phyloP scores from a whole-genome alignment of 2,797 vertebrate genomes.

The Harpagifer antarcticus region DNA sequence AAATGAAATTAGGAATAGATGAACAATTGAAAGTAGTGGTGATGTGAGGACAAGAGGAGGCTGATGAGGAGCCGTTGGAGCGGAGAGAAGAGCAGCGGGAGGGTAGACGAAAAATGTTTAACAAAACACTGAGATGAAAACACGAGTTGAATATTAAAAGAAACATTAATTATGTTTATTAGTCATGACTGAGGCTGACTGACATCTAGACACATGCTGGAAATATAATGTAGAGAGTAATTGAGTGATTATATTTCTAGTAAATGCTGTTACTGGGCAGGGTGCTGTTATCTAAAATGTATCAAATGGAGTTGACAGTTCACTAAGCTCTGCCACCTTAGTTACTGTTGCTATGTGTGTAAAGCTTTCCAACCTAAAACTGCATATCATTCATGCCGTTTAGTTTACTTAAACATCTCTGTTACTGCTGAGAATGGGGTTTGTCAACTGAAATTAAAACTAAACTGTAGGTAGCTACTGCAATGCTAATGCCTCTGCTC shows the following conservation, averaged over 20 bases:
- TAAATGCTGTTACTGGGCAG: too few relatives aligned
- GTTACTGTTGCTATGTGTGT: too few relatives aligned
- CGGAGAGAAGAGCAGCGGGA: constrained; percentile 22
- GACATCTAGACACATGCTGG: not conserved
- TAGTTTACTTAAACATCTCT: too few relatives aligned
- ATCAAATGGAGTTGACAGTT: too few relatives aligned
- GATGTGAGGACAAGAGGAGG: constrained; percentile 32
- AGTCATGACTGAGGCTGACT: not conserved
- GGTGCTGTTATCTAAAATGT: too few relatives aligned
- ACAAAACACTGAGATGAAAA: constrained; percentile 25
- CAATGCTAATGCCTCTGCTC: too few relatives aligned
- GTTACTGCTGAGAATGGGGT: too few relatives aligned
- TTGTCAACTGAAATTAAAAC: too few relatives aligned
- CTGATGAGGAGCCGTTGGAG: constrained; percentile 47
- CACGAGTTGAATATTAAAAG: constrained; percentile 23
- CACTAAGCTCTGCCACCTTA: too few relatives aligned
- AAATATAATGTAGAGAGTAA: not conserved
- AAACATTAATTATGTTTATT: constrained; percentile 10
- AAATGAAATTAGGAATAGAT: constrained; percentile 18
- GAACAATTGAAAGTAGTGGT: constrained; percentile 14
- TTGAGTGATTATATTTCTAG: not conserved
- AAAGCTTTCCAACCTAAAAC: too few relatives aligned
- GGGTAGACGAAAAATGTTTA: constrained; percentile 9
- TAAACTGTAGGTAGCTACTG: too few relatives aligned
- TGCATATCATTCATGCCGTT: too few relatives aligned